phyloP scores from a whole-genome alignment of 2,797 vertebrate genomes.

The Sandelia bainsii region DNA sequence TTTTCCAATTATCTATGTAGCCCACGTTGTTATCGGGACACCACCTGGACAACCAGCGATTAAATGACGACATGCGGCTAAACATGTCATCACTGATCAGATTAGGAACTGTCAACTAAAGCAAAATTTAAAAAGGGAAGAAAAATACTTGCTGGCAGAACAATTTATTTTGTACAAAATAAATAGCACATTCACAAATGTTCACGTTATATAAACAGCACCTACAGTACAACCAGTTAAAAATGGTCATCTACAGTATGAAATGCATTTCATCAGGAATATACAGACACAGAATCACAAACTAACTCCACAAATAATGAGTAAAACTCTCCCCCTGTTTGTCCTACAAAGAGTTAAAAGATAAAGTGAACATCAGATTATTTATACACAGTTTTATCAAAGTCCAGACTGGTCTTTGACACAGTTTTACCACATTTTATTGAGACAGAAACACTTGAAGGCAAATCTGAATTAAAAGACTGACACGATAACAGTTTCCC shows the following conservation, averaged over 20 bases:
- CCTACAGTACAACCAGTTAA: constrained; percentile 2
- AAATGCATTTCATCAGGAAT: background rate
- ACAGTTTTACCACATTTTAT: background rate
- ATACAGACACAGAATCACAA: background rate
- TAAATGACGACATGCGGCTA: too few species aligned
- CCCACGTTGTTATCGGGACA: too few species aligned
- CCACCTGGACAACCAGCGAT: too few species aligned
- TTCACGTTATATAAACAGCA: background rate
- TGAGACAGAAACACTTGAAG: background rate
- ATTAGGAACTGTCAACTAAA: too few species aligned
- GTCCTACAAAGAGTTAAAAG: background rate
- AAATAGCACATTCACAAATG: constrained; percentile 49
- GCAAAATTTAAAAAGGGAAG: too few species aligned
- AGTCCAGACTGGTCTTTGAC: background rate
- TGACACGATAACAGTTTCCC: background rate
- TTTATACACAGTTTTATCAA: background rate
- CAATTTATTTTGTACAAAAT: constrained; percentile 62
- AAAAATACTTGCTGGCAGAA: background rate
- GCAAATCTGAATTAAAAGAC: constrained; percentile 1
- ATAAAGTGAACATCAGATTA: background rate
- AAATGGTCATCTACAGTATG: background rate
- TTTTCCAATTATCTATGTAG: too few species aligned
- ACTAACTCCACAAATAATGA: background rate
- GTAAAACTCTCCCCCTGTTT: background rate
- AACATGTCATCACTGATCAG: too few species aligned